Conservation (phyloP, 2,113 vertebrate species). For the Dicentrarchus labrax region DNA sequence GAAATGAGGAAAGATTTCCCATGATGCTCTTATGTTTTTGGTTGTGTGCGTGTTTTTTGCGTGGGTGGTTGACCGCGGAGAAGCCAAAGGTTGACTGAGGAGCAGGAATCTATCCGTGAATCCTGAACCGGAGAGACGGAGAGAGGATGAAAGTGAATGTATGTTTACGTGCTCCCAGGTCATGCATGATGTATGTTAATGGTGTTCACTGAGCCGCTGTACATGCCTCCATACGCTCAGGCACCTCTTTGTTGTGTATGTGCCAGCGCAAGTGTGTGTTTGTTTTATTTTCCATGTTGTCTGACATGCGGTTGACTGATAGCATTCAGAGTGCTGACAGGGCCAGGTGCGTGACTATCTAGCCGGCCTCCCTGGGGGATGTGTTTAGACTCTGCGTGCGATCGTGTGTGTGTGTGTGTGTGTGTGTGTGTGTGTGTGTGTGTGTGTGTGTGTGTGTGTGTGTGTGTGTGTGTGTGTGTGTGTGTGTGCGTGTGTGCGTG, state of each 20-base stretch:
- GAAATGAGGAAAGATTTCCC: conserved; percentile 7
- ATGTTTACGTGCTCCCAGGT: conserved; percentile 41
- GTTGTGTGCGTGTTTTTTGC: conserved; percentile 17
- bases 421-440: conserved; percentile 19
- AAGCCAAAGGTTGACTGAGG: conserved; percentile 73
- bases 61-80: conserved; percentile 47
- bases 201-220: conserved; percentile 40
- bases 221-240: conserved; percentile 26
- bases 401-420: conserved; percentile 9
- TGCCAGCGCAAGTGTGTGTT: conserved; percentile 51
- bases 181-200: conserved; percentile 55
- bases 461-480: conserved; percentile 7
- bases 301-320: conserved; percentile 77
- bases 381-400: conserved; percentile 55
- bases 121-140: conserved; percentile 12
- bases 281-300: conserved; percentile 76
- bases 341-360: conserved; percentile 81
- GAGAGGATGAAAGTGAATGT: conserved; percentile 52
- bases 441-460: conserved; percentile 13
- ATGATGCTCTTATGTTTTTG: conserved; percentile 18
- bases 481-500: conserved; percentile 28
- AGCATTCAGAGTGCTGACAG: conserved; percentile 72
- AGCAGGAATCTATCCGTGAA: conserved; percentile 69
- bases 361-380: conserved; percentile 37
- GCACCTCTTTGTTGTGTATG: conserved; percentile 41